Percentiles rank a stretch among this genome's conserved stretches.
These are phyloP conservation scores for Saccopteryx bilineata DNA, from an alignment of 2,113 vertebrate genomes.

Conservation along the genomic window DNA sequence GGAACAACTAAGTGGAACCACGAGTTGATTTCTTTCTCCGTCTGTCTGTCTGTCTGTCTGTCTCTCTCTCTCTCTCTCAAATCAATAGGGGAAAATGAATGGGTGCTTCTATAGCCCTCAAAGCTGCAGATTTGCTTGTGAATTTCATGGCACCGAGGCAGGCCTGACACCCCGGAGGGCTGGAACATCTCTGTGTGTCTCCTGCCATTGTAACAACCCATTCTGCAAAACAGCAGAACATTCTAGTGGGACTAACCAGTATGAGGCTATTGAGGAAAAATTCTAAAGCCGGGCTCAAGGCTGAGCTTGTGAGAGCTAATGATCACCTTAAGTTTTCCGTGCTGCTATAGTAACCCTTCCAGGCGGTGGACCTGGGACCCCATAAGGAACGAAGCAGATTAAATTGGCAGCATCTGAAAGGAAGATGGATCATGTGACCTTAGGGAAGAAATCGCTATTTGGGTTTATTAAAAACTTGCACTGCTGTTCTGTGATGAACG, in stretches of 20 bases:
- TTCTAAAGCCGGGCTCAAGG: background rate
- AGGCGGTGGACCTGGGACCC: rapidly evolving
- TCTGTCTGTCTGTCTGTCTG: too few species aligned
- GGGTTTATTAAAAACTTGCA: slow-evolving; percentile 60
- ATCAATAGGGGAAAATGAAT: too few species aligned
- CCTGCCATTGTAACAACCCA: too few species aligned
- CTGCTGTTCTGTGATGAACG: background rate
- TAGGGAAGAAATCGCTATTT: slow-evolving; percentile 50
- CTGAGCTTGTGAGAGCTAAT: background rate
- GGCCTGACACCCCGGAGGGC: rapidly evolving
- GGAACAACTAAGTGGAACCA: too few species aligned
- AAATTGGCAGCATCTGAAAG: background rate
- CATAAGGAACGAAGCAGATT: rapidly evolving
- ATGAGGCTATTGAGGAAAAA: background rate
- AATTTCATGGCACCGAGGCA: rapidly evolving
- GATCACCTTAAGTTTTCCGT: background rate
- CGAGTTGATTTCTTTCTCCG: too few species aligned
- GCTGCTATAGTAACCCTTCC: background rate
- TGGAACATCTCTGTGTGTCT: rapidly evolving
- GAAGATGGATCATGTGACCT: background rate
- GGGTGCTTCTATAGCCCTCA: background rate
- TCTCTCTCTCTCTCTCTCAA: too few species aligned
- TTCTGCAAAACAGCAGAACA: background rate
- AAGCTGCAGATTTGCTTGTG: rapidly evolving
- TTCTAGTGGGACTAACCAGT: background rate